These are phyloP conservation scores for Aphelocoma coerulescens DNA, from an alignment of 2,113 vertebrate species.

Conservation along the genomic window DNA sequence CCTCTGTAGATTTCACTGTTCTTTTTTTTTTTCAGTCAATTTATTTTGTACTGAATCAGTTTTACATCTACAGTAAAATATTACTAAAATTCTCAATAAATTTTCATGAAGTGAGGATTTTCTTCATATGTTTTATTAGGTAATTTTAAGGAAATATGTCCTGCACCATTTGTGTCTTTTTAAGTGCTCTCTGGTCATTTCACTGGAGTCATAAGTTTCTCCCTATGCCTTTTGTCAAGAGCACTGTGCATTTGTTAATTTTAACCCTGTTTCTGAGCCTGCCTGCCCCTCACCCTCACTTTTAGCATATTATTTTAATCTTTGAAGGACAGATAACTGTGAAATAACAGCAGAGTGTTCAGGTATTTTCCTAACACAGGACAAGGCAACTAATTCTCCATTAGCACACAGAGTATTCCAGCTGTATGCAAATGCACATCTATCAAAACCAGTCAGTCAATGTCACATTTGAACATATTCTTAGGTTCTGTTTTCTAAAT, in stretches of 20 bases:
- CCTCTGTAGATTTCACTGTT: neutral
- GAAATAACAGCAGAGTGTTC: neutral
- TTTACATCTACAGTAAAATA: slow-evolving; percentile 40
- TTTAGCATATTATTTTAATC: neutral
- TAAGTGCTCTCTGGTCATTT: neutral
- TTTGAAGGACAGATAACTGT: neutral
- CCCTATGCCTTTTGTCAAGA: neutral
- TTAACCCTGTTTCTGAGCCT: neutral
- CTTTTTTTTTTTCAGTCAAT: neutral
- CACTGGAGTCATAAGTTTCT: neutral
- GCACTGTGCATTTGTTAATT: neutral
- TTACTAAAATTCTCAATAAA: slow-evolving; percentile 9
- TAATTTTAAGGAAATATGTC: neutral
- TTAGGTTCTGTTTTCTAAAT: neutral
- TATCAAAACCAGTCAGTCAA: neutral
- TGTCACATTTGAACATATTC: neutral
- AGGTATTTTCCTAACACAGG: neutral
- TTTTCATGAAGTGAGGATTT: slow-evolving; percentile 29
- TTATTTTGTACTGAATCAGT: slow-evolving; percentile 8
- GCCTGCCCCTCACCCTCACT: neutral
- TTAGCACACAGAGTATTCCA: neutral
- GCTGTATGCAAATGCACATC: neutral
- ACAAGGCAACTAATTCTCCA: neutral
- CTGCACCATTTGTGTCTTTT: neutral
- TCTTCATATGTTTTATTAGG: slow-evolving; percentile 21